Percentiles rank a stretch among this genome's conserved stretches.
These are phyloP conservation scores for Drosophila azteca DNA, from an alignment of 1,140 invertebrate species.

Conservation along the genomic window DNA sequence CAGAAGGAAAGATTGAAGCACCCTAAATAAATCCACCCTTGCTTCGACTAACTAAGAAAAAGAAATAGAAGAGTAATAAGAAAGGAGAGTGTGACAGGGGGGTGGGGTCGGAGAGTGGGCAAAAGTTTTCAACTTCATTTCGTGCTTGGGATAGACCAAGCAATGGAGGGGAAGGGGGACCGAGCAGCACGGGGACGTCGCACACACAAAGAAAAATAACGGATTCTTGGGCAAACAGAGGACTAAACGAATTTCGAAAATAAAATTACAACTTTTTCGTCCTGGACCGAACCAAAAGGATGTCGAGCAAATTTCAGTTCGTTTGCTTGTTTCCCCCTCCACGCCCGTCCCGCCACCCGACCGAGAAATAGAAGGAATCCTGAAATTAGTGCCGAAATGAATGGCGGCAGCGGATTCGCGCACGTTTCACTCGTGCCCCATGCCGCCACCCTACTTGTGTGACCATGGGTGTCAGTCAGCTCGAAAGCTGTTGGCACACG, in stretches of 20 bases:
- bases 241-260: conserved; percentile 81
- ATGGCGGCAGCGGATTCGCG: conserved; percentile 27
- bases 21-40: too few relatives aligned
- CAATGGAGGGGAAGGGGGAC: background rate
- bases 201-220: conserved; percentile 73
- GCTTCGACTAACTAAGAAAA: conserved; percentile 22
- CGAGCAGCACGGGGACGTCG: too few relatives aligned
- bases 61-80: conserved; percentile 44
- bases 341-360: too few relatives aligned
- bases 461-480: conserved; percentile 15
- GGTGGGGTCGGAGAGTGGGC: too few relatives aligned
- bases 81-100: conserved; percentile 13
- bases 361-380: conserved; percentile 24
- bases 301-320: conserved; percentile 66
- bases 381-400: conserved; percentile 72
- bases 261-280: conserved; percentile 80
- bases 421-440: background rate
- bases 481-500: too few relatives aligned
- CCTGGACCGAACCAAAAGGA: conserved; percentile 53
- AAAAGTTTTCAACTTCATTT: conserved; percentile 79
- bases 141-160: conserved; percentile 33
- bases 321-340: conserved; percentile 32
- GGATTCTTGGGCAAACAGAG: conserved; percentile 78
- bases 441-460: background rate
- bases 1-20: background rate